Conservation (phyloP, 2,113 vertebrate genomes). For the Urocitellus parryii region DNA sequence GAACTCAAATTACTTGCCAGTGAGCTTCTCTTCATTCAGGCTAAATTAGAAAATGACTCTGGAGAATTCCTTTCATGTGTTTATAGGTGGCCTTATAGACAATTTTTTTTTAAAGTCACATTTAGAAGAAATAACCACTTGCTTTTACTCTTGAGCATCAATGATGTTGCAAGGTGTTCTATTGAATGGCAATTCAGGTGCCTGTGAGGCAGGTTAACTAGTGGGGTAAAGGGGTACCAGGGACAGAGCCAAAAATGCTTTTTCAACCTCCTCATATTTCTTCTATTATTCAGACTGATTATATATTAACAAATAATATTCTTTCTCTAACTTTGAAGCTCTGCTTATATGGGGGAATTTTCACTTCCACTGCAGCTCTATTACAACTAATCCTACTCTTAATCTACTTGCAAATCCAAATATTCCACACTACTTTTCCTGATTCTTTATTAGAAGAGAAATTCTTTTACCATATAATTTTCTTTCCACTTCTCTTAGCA, state of each 20-base stretch:
- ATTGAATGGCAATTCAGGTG: background rate
- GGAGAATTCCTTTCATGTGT: conserved; percentile 19
- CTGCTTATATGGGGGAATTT: background rate
- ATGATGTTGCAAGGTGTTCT: background rate
- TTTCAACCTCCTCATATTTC: background rate
- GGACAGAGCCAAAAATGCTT: background rate
- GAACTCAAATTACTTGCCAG: conserved; percentile 45
- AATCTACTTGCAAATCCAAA: background rate
- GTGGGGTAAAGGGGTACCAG: background rate
- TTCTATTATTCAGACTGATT: background rate
- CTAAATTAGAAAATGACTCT: conserved; percentile 56
- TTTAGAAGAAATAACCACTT: conserved; percentile 32
- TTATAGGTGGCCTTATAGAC: background rate
- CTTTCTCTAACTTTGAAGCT: background rate
- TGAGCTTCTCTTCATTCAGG: conserved; percentile 20
- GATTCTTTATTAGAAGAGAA: background rate
- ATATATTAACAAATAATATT: background rate
- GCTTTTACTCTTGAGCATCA: background rate
- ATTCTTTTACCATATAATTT: background rate
- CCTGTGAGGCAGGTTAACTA: background rate
- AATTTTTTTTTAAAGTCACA: background rate
- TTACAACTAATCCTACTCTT: background rate
- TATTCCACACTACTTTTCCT: background rate
- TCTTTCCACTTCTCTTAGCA: background rate
- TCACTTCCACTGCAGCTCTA: background rate